Evolutionary conservation across 1,140 invertebrate genomes (phyloP).

Genomic region (Drosophila rhopaloa): DNA sequence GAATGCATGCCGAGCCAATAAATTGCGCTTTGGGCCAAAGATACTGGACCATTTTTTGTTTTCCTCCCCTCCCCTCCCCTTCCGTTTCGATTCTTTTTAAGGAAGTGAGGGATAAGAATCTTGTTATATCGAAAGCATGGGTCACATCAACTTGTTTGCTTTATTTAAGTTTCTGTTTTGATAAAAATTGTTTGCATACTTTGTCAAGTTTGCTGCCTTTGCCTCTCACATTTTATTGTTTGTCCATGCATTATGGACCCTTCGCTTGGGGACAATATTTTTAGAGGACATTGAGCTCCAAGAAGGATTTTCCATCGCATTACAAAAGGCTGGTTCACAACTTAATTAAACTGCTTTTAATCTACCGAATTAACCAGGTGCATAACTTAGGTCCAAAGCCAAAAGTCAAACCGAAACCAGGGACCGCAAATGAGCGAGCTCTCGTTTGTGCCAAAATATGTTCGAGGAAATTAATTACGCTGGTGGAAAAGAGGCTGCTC

Average conservation of each 20-base stretch:
- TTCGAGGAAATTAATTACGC: conserved; percentile 75
- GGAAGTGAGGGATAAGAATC: not conserved
- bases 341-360: conserved; percentile 69
- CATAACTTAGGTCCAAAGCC: conserved; percentile 68
- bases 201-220: conserved; percentile 33
- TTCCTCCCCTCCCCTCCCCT: not conserved
- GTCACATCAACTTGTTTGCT: conserved; percentile 76
- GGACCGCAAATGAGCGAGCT: conserved; percentile 37
- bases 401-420: conserved; percentile 34
- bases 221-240: conserved; percentile 53
- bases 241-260: conserved; percentile 56
- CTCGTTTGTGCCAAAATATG: conserved; percentile 54
- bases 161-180: conserved; percentile 78
- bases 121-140: conserved; percentile 37
- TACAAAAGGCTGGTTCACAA: conserved; percentile 5
- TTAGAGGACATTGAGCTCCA: conserved; percentile 14
- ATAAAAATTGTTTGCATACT: conserved; percentile 70
- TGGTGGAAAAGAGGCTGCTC: conserved; percentile 1
- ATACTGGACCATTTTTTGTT: conserved; percentile 46
- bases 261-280: conserved; percentile 51
- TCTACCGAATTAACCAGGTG: conserved; percentile 54
- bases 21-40: conserved; percentile 68
- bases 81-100: not conserved
- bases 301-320: not conserved
- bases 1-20: conserved; percentile 77